phyloP scores from a whole-genome alignment of 2,888 invertebrate species.

The Caenorhabditis zanzibari region DNA sequence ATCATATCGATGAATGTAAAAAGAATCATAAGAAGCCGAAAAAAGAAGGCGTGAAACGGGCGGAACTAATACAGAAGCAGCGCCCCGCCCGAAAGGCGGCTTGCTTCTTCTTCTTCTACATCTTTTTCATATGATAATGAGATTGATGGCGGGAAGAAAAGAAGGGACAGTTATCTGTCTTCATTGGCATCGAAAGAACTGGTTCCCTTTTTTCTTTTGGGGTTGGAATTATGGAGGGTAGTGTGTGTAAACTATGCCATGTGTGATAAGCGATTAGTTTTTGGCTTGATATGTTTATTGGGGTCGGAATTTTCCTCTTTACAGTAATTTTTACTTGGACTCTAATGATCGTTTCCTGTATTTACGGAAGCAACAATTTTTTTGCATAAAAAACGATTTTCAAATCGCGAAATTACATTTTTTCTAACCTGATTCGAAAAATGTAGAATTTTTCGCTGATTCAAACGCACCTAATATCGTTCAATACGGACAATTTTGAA shows the following conservation, averaged over 20 bases:
- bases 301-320: background rate
- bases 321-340: too few relatives aligned
- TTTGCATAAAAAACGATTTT: too few relatives aligned
- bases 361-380: too few relatives aligned
- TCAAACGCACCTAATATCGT: too few relatives aligned
- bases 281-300: too few relatives aligned
- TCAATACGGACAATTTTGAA: too few relatives aligned
- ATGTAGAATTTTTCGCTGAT: too few relatives aligned
- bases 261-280: background rate
- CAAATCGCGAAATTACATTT: too few relatives aligned
- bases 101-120: background rate
- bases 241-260: constrained; percentile 15
- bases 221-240: background rate
- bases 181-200: background rate
- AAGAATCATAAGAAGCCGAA: background rate
- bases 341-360: too few relatives aligned
- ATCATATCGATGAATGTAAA: background rate
- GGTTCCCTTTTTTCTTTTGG: background rate
- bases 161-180: constrained; percentile 22
- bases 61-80: constrained; percentile 36
- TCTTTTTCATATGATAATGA: constrained; percentile 47
- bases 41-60: constrained; percentile 52
- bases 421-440: too few relatives aligned
- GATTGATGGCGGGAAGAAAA: constrained; percentile 39
- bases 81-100: constrained; percentile 1